Evolutionary conservation across 2,888 invertebrate species (phyloP).

Genomic region (Microplitis deprimator): DNA sequence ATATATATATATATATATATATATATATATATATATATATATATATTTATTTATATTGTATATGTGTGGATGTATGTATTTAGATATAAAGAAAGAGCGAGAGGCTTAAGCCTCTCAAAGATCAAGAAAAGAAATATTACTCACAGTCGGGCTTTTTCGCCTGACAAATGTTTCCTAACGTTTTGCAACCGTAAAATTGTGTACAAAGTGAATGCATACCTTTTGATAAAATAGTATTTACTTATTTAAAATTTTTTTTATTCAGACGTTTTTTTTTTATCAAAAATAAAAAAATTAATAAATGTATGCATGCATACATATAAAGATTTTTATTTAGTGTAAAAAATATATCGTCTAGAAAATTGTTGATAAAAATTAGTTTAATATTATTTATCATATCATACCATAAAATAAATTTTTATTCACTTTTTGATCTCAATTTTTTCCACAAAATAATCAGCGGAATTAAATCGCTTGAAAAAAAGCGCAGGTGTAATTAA

Average conservation of each 20-base stretch:
- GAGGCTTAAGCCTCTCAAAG: conserved; percentile 35
- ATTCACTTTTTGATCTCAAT: too few relatives aligned
- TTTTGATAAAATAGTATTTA: conserved; percentile 32
- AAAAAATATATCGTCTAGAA: too few relatives aligned
- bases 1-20: too few relatives aligned
- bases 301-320: too few relatives aligned
- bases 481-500: too few relatives aligned
- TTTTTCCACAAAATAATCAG: too few relatives aligned
- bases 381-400: too few relatives aligned
- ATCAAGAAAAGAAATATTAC: conserved; percentile 43
- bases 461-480: too few relatives aligned
- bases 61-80: conserved; percentile 15
- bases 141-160: conserved; percentile 25
- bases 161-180: conserved; percentile 33
- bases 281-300: neutral
- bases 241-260: neutral
- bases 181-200: conserved; percentile 23
- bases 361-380: too few relatives aligned
- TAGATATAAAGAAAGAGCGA: conserved; percentile 7
- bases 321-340: too few relatives aligned
- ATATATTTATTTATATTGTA: neutral
- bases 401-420: too few relatives aligned
- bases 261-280: neutral
- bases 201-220: conserved; percentile 26
- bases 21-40: too few relatives aligned